These are phyloP conservation scores for Raja brachyura DNA, from an alignment of 2,113 vertebrate genomes.

Conservation along the genomic window DNA sequence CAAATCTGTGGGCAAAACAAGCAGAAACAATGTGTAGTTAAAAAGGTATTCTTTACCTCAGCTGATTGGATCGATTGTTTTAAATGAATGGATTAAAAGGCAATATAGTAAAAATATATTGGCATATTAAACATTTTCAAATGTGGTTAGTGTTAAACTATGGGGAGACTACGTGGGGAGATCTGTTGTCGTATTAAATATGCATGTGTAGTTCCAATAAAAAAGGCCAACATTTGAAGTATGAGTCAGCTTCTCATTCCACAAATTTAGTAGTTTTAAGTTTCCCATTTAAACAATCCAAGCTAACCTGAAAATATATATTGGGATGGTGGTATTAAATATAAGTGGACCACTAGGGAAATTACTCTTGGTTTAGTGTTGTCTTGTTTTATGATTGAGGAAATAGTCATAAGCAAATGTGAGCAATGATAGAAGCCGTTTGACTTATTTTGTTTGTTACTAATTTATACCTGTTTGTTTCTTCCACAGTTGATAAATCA, in stretches of 20 bases:
- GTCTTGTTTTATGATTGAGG: neutral
- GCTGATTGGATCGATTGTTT: too few species aligned
- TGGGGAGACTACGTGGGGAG: too few species aligned
- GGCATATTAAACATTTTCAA: too few species aligned
- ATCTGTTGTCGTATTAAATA: too few species aligned
- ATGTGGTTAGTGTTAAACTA: too few species aligned
- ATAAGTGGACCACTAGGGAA: neutral
- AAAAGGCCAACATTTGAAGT: neutral
- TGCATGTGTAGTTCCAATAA: too few species aligned
- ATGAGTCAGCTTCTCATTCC: neutral
- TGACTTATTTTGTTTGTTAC: neutral
- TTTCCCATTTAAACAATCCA: neutral
- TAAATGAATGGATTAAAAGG: neutral
- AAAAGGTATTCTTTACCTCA: too few species aligned
- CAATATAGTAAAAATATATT: neutral
- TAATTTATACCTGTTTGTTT: neutral
- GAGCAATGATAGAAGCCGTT: neutral
- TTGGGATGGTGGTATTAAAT: neutral
- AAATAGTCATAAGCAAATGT: neutral
- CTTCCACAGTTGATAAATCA: constrained; percentile 72
- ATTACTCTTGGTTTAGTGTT: neutral
- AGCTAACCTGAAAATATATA: neutral
- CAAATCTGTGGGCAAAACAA: too few species aligned
- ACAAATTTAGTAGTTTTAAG: neutral
- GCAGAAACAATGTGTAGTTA: too few species aligned